Base-by-base conservation (phyloP, 2,888 invertebrate species). In the Baccha elongata region DNA sequence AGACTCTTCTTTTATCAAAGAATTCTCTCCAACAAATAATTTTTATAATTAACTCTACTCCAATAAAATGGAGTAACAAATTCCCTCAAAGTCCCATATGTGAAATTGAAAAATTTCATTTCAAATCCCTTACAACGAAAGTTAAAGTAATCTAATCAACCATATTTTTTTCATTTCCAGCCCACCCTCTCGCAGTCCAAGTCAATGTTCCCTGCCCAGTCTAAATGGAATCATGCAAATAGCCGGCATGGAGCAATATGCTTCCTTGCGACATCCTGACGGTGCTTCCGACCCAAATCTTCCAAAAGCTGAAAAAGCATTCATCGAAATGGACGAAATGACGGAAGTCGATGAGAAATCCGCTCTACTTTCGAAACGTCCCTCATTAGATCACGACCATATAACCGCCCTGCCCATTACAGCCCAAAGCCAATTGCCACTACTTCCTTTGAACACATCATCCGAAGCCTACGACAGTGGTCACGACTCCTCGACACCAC, bases 201-300 rank as follows among this genome's bases (percentile, higher is more conserved):
- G 91, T 67, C 91, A 91, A 78, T 89, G 90, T 52, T 91, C 91
- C 15, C 84, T 91, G 83, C 91, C 91, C 62, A 95, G 88, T 93
- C 93, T 88, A 92, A 95, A 90, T 92, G 95, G 89, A 93, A 95
- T 91, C 91, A 93, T 89, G 93, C 92, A 88, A 92, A 93, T 90
- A 87, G 93, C 87, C 88, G 92, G 87, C 85, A 92, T 90, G 92
- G 92, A 89, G 85, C 92, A 93, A 85, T 93, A 94, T 88, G 95
- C 96, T 35, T 94, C 95, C 78, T 90, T 97, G 64, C 93, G 97
- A 84, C 96, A 97, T 91, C 97, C 97, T 4, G 98, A 98, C 87
- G 97, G 97, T 52, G 97, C 98, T 60, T 98, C 97, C 21, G 97
- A 98, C 92, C 97, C 97, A 15, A 97, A 97, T 91, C 92, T 98